These are phyloP conservation scores for Promerops cafer DNA, from an alignment of 2,113 vertebrate species.

Conservation along the genomic window DNA sequence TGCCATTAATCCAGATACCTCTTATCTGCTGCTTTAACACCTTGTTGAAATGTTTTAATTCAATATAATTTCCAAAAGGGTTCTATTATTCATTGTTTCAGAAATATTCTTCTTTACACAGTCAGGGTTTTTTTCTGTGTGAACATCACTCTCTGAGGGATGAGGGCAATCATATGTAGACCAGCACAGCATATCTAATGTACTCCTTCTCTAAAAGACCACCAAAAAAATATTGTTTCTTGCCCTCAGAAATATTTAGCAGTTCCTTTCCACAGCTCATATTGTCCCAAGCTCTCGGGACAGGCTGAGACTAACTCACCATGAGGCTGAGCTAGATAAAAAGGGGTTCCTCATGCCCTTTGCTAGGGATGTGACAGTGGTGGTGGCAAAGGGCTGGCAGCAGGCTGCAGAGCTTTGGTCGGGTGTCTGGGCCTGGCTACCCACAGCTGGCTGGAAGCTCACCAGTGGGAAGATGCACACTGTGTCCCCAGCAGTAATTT, in stretches of 20 bases:
- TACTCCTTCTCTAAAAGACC: not conserved
- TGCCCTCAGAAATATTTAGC: not conserved
- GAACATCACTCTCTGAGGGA: not conserved
- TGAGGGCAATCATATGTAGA: not conserved
- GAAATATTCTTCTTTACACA: not conserved
- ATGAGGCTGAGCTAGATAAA: not conserved
- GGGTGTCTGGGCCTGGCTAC: not conserved
- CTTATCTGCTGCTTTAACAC: not conserved
- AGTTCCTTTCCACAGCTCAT: not conserved
- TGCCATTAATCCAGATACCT: not conserved
- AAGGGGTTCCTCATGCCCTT: not conserved
- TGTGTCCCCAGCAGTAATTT: fast-evolving
- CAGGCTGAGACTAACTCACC: not conserved
- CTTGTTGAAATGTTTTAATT: not conserved
- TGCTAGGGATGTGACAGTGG: not conserved
- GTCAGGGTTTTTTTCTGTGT: not conserved
- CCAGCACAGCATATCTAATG: not conserved
- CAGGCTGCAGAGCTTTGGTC: not conserved
- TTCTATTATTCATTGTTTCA: not conserved
- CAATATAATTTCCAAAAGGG: not conserved
- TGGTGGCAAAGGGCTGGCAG: not conserved
- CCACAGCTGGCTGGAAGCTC: not conserved
- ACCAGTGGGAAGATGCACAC: not conserved
- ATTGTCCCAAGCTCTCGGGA: not conserved
- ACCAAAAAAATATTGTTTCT: not conserved